These are phyloP conservation scores for Pyrrhia umbra DNA, from an alignment of 2,888 invertebrate species.

Conservation along the genomic window DNA sequence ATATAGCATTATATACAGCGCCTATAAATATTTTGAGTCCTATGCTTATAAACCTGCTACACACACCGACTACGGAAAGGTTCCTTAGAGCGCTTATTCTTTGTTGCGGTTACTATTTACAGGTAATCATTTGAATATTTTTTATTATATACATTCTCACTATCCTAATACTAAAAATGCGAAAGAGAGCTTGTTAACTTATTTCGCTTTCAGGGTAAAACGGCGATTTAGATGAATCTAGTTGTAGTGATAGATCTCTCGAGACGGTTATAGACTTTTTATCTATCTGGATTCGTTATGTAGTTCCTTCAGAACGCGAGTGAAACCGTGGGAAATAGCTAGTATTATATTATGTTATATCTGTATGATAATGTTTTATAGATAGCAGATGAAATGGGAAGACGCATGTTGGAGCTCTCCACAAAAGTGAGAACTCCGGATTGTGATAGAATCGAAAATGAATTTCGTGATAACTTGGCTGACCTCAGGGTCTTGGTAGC, in stretches of 20 bases:
- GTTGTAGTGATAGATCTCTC: too few relatives aligned
- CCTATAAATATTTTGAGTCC: conserved; percentile 87
- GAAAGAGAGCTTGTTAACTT: too few relatives aligned
- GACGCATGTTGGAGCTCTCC: conserved; percentile 86
- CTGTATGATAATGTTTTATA: conserved; percentile 63
- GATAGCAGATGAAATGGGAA: conserved; percentile 90
- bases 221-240: too few relatives aligned
- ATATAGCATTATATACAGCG: conserved; percentile 90
- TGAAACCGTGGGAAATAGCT: too few relatives aligned
- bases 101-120: conserved; percentile 91
- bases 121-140: too few relatives aligned
- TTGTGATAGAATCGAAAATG: conserved; percentile 84
- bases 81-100: conserved; percentile 91
- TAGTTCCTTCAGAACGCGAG: too few relatives aligned
- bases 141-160: too few relatives aligned
- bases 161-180: too few relatives aligned
- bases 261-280: too few relatives aligned
- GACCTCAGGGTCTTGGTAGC: conserved; percentile 91
- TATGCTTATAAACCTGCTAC: conserved; percentile 91
- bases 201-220: too few relatives aligned
- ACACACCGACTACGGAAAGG: conserved; percentile 90
- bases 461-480: conserved; percentile 88
- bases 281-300: too few relatives aligned
- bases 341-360: too few relatives aligned
- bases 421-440: conserved; percentile 89